phyloP scores from a whole-genome alignment of 1,140 invertebrate genomes.

The Pseudomyrmex cubaensis region DNA sequence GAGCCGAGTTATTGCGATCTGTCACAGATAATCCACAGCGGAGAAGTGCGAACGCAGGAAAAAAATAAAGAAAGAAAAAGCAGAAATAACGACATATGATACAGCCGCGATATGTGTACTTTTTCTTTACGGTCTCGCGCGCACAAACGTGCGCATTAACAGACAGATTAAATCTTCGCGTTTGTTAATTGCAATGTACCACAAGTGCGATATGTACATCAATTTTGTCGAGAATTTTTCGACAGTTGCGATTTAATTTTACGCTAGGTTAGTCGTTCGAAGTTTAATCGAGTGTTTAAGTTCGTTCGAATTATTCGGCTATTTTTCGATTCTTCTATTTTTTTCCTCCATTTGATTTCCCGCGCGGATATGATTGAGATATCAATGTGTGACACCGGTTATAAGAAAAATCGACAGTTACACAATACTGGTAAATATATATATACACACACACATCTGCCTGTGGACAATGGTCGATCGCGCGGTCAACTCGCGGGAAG shows the following conservation, averaged over 20 bases:
- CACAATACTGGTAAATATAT: neutral
- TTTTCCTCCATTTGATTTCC: neutral
- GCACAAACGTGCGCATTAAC: neutral
- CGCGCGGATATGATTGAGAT: neutral
- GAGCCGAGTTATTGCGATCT: constrained; percentile 49
- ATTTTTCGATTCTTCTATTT: neutral
- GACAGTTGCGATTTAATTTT: neutral
- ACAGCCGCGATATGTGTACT: no score
- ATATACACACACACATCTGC: constrained; percentile 11
- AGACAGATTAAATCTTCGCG: neutral
- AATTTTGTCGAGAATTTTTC: neutral
- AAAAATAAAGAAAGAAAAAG: neutral
- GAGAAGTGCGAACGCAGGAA: neutral
- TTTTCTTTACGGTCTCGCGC: neutral
- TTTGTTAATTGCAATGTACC: no score
- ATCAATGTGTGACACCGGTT: constrained; percentile 10
- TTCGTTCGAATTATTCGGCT: neutral
- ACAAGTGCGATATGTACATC: neutral
- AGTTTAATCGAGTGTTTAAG: neutral
- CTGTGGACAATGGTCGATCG: constrained; percentile 43
- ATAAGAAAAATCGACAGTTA: constrained; percentile 44
- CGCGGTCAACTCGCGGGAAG: constrained; percentile 33
- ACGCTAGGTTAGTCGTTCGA: no score
- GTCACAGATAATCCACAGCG: constrained; percentile 42
- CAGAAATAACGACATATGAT: neutral